Conservation (phyloP, 1,140 invertebrate genomes). For the Dendroctonus valens region DNA sequence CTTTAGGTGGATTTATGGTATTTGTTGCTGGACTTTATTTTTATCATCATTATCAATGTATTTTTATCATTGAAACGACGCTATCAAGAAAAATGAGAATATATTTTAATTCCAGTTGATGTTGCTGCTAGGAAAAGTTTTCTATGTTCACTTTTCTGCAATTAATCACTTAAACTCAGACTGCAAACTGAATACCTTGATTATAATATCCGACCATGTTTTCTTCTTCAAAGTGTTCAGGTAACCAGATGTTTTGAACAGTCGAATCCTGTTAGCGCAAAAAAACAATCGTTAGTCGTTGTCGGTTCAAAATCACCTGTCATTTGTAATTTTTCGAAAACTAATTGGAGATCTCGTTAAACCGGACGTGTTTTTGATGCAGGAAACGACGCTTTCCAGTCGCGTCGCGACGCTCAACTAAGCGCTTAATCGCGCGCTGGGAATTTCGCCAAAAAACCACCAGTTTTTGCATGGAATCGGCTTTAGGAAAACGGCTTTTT, state of each 20-base stretch:
- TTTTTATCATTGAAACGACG: too few relatives aligned
- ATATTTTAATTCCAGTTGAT: too few relatives aligned
- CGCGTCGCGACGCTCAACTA: slow-evolving; percentile 30
- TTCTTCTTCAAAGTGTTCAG: neutral
- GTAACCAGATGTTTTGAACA: neutral
- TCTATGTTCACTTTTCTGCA: too few relatives aligned
- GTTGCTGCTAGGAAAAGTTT: too few relatives aligned
- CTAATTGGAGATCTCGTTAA: slow-evolving; percentile 10
- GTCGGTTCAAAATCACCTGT: slow-evolving; percentile 5
- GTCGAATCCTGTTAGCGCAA: too few relatives aligned
- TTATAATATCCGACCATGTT: slow-evolving; percentile 33
- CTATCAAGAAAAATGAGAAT: too few relatives aligned
- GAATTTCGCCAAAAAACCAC: slow-evolving; percentile 6
- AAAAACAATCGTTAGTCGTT: too few relatives aligned
- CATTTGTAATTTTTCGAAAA: slow-evolving; percentile 9
- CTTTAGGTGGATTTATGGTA: too few relatives aligned
- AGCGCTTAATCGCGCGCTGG: slow-evolving; percentile 7
- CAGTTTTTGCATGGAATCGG: slow-evolving; percentile 10
- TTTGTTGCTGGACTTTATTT: too few relatives aligned
- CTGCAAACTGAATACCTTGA: slow-evolving; percentile 11
- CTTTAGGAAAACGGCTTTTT: too few relatives aligned
- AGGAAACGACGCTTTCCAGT: slow-evolving; percentile 17
- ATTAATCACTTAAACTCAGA: too few relatives aligned
- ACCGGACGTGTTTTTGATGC: slow-evolving; percentile 3
- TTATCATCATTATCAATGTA: too few relatives aligned